These are phyloP conservation scores for Pachymerium ferrugineum DNA, from an alignment of 2,888 invertebrate genomes.

Conservation along the genomic window DNA sequence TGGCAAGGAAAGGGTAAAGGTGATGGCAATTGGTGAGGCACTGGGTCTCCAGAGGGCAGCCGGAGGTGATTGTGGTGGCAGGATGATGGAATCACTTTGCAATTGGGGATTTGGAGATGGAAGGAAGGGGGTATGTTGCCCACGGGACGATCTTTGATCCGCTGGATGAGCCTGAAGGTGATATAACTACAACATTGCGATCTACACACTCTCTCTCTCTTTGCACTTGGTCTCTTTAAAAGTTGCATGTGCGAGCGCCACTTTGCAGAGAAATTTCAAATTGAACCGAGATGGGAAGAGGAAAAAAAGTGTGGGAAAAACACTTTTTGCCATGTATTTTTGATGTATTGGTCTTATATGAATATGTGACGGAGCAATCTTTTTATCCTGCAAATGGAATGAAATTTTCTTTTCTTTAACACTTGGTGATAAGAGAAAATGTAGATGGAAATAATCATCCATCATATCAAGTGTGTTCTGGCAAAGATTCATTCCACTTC, in stretches of 20 bases:
- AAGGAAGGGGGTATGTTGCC: not conserved
- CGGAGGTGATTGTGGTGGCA: not conserved
- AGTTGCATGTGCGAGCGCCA: not conserved
- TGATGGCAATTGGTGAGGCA: not conserved
- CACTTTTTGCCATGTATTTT: not conserved
- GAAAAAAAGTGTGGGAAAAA: too few relatives aligned
- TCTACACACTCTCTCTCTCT: too few relatives aligned
- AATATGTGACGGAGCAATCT: too few relatives aligned
- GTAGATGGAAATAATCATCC: not conserved
- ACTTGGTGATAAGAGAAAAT: not conserved
- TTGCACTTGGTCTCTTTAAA: not conserved
- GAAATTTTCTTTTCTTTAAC: too few relatives aligned
- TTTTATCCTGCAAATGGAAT: not conserved
- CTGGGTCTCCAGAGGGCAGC: not conserved
- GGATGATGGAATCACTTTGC: not conserved
- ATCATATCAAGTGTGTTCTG: not conserved
- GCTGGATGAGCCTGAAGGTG: not conserved
- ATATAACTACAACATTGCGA: not conserved
- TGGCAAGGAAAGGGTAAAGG: not conserved
- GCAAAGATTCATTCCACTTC: not conserved
- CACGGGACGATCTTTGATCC: not conserved
- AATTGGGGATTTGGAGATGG: not conserved
- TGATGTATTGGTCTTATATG: not conserved
- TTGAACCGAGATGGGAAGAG: too few relatives aligned
- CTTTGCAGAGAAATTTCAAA: not conserved